Evolutionary conservation across 2,797 vertebrate genomes (phyloP).

Genomic region (Cichlasoma orientale): DNA sequence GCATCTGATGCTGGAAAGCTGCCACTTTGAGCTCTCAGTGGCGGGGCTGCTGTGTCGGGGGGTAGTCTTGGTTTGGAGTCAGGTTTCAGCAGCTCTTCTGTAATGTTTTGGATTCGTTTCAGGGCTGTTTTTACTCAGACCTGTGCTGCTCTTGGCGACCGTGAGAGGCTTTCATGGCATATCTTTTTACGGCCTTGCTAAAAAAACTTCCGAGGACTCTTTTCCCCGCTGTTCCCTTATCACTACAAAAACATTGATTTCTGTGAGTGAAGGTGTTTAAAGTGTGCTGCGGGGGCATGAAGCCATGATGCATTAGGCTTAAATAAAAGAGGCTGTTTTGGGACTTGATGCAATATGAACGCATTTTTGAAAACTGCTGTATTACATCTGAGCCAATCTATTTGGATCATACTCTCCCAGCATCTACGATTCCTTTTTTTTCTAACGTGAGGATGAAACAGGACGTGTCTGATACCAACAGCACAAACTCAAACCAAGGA

Average conservation of each 20-base stretch:
- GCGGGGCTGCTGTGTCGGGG: neutral
- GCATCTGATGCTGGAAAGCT: constrained; percentile 15
- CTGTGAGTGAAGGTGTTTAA: neutral
- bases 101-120: constrained; percentile 19
- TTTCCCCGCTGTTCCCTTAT: neutral
- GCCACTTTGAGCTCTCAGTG: neutral
- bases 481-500: neutral
- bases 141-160: constrained; percentile 4
- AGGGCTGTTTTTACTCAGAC: constrained; percentile 23
- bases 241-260: neutral
- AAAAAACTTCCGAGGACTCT: constrained; percentile 16
- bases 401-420: neutral
- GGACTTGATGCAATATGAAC: neutral
- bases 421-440: neutral
- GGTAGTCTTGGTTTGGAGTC: constrained; percentile 8
- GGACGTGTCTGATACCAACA: neutral
- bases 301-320: neutral
- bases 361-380: neutral
- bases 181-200: neutral
- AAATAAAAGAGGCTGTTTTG: neutral
- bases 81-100: constrained; percentile 8
- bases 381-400: neutral
- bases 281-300: neutral
- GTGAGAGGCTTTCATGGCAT: neutral
- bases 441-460: neutral